Conservation (phyloP, 2,888 invertebrate genomes). For the Sussaba pulchella region DNA sequence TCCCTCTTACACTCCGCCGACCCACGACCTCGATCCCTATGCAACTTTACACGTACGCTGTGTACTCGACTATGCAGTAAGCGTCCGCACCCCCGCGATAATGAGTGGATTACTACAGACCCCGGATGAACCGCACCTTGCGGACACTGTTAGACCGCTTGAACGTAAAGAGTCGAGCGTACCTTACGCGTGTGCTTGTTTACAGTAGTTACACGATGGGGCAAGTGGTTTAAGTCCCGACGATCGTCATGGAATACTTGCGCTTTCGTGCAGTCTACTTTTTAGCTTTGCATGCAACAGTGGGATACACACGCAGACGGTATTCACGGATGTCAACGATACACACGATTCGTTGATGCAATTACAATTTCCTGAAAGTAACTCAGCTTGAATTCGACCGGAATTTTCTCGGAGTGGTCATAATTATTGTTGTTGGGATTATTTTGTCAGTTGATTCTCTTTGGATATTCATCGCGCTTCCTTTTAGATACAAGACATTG, state of each 20-base stretch:
- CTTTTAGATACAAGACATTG: too few relatives aligned
- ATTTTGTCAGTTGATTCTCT: too few relatives aligned
- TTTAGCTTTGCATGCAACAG: background rate
- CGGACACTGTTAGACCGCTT: background rate
- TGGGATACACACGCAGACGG: background rate
- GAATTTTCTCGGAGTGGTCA: background rate
- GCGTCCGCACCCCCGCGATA: background rate
- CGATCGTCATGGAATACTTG: slow-evolving; percentile 1
- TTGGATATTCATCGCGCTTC: too few relatives aligned
- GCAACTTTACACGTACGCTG: slow-evolving; percentile 47
- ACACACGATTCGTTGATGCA: background rate
- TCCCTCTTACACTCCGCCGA: background rate
- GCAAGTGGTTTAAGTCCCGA: slow-evolving; percentile 8
- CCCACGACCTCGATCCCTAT: slow-evolving; percentile 48
- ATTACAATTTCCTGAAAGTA: background rate
- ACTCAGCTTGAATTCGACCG: background rate
- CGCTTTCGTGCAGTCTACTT: too few relatives aligned
- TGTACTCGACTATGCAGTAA: slow-evolving; percentile 41
- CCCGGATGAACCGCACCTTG: slow-evolving; percentile 15
- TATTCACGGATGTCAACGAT: too few relatives aligned
- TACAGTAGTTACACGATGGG: background rate
- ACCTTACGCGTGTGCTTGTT: background rate
- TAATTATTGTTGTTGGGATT: too few relatives aligned
- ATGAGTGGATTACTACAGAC: slow-evolving; percentile 33
- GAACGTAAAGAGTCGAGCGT: slow-evolving; percentile 8